Conservation (phyloP, 2,888 invertebrate species). For the Palloptera scutellata region DNA sequence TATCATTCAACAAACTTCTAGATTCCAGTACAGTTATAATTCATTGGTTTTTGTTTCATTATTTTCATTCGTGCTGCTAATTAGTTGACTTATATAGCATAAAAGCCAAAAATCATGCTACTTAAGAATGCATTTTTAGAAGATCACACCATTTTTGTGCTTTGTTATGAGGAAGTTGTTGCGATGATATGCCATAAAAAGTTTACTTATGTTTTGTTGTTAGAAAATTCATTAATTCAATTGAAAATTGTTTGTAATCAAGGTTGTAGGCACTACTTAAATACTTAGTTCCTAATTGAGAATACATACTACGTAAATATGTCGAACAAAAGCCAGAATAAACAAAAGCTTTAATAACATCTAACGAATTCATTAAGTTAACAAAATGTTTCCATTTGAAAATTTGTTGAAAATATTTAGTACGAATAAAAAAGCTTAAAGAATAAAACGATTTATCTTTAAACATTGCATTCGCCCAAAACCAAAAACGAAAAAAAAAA, state of each 20-base stretch:
- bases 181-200: no score
- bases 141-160: background rate
- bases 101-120: no score
- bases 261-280: background rate
- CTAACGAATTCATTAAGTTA: no score
- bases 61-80: background rate
- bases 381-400: no score
- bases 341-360: no score
- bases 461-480: no score
- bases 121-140: no score
- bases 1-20: no score
- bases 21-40: no score
- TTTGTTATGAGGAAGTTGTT: background rate
- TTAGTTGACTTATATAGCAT: no score
- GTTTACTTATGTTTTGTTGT: background rate
- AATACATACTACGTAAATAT: background rate
- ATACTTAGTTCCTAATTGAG: background rate
- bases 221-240: slow-evolving; percentile 24
- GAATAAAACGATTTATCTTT: no score
- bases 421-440: background rate
- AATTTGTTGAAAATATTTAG: background rate
- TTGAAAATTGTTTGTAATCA: slow-evolving; percentile 11
- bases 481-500: slow-evolving; percentile 7
- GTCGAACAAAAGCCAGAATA: no score
- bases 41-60: background rate